phyloP scores from a whole-genome alignment of 2,888 invertebrate species.

The Caenorhabditis sp. region DNA sequence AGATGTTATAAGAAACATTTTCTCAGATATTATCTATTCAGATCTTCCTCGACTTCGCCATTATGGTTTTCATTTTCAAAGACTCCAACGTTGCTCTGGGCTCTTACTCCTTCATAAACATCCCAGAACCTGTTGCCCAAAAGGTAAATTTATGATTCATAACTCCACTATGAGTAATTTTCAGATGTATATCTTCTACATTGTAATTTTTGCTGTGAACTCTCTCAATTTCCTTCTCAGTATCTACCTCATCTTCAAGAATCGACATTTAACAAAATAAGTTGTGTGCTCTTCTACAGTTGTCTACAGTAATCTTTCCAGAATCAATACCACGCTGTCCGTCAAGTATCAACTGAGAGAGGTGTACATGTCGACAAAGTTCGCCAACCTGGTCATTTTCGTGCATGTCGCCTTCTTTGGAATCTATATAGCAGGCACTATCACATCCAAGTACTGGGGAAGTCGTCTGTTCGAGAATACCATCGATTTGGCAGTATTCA shows the following conservation, averaged over 20 bases:
- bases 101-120: constrained; percentile 11
- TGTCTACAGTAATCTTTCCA: background rate
- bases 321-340: constrained; percentile 13
- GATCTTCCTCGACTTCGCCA: background rate
- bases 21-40: constrained; percentile 1
- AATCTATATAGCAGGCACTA: constrained; percentile 4
- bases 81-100: constrained; percentile 8
- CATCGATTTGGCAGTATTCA: constrained; percentile 40
- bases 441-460: constrained; percentile 17
- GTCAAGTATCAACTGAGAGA: constrained; percentile 39
- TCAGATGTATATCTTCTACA: constrained; percentile 19
- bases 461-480: constrained; percentile 57
- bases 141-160: background rate
- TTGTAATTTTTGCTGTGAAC: background rate
- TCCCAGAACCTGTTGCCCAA: constrained; percentile 9
- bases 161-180: background rate
- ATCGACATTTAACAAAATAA: background rate
- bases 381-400: constrained; percentile 33
- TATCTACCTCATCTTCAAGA: background rate
- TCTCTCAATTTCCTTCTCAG: constrained; percentile 1
- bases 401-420: constrained; percentile 31
- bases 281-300: background rate
- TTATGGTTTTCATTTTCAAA: background rate
- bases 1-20: no score
- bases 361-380: constrained; percentile 24